Base-by-base conservation (phyloP, 2,113 vertebrate species). In the Panthera leo region DNA sequence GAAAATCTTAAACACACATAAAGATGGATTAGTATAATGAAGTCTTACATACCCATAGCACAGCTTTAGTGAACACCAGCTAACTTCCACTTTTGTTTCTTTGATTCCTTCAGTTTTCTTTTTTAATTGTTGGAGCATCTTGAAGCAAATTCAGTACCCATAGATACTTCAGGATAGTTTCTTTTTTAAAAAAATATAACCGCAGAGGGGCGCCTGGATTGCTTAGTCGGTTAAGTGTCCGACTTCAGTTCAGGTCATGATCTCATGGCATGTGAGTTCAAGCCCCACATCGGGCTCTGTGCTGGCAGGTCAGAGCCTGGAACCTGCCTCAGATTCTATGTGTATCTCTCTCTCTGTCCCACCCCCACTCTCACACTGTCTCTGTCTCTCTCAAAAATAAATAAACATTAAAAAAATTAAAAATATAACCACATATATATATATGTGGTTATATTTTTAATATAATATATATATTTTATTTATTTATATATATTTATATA, bases 61-160 rank as follows among this genome's bases (percentile, higher is more conserved):
- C 70, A 79, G n/a, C 68, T 94, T 95, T 92, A 84, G n/a, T 87
- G 58, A 93, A 25, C 53, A 90, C 4, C 1, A 55, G 39, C 19
- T 63, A n/a, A 42, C 27, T 78, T 58, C n/a, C 31, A 51, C 51
- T 94, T 92, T 96, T 71, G 31, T 94, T 86, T 80, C 42, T 58
- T 71, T 83, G 29, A 79, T 95, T 89, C 53, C 18, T 82, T 79
- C 65, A 42, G 31, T 55, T 89, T 84, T 67, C 58, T 42, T 58
- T 78, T 84, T 87, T 65, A 97, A 27, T 88, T 79, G 36, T 61
- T 65, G n/a, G 76, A 48, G 11, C 84, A 80, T 91, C 88, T 82
- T 55, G 84, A 93, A 89, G 51, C 5, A 78, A 94, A 93, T 84
- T 19, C 58, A 73, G 58, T 76, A 91, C 18, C 9, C 25, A 73